Evolutionary conservation across 1,140 invertebrate genomes (phyloP).

Genomic region (Drosophila varians): DNA sequence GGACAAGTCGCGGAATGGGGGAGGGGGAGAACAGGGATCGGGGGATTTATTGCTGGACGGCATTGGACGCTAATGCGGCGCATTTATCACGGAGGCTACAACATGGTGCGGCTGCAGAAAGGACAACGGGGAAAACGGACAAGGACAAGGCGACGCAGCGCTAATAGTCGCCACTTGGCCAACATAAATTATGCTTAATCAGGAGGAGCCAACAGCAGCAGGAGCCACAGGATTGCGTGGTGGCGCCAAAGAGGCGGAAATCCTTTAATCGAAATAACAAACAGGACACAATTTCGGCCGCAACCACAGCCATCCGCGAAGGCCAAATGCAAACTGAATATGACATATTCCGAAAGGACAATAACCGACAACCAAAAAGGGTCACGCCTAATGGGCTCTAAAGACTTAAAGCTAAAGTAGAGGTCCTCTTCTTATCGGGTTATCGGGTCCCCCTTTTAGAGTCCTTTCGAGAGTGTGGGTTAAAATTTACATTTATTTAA

Average conservation of each 20-base stretch:
- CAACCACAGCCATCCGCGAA: not conserved
- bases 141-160: slow-evolving; percentile 36
- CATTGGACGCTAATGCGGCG: slow-evolving; percentile 69
- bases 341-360: not conserved
- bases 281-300: slow-evolving; percentile 42
- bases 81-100: slow-evolving; percentile 68
- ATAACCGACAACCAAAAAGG: not conserved
- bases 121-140: slow-evolving; percentile 1
- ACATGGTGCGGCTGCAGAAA: slow-evolving; percentile 2
- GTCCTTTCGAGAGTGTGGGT: not conserved
- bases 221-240: not conserved
- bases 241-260: slow-evolving; percentile 9
- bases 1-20: slow-evolving; percentile 29
- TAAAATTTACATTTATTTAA: slow-evolving; percentile 40
- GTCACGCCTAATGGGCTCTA: not conserved
- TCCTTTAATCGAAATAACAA: slow-evolving; percentile 61
- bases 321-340: not conserved
- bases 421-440: too few relatives aligned
- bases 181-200: slow-evolving; percentile 77
- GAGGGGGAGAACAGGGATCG: not conserved
- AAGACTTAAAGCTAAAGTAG: not conserved
- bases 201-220: slow-evolving; percentile 32
- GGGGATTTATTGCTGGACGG: slow-evolving; percentile 59
- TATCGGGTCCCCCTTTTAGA: too few relatives aligned
- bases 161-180: slow-evolving; percentile 76